Base-by-base conservation (phyloP, 2,797 vertebrate species). In the Pseudochromis fuscus region DNA sequence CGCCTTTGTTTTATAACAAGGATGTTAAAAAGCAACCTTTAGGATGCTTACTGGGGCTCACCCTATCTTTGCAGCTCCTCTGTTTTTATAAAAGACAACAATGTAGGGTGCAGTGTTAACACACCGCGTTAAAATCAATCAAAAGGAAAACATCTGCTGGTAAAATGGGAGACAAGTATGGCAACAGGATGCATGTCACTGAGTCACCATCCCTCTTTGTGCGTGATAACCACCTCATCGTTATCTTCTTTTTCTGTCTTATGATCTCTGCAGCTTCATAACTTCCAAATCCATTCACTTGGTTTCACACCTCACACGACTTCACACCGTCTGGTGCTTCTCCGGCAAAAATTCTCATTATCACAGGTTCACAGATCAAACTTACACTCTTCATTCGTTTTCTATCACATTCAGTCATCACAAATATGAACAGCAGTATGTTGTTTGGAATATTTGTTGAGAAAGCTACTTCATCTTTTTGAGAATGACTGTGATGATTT, bases 1-100 rank as follows among this genome's bases (percentile, higher is more conserved):
- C 75, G 66, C 57, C 61, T 87, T 86, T 91, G 86, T 90, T 87
- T 86, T 83, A 74, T 53, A 86, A 85, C 78, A 86, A 86, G 72
- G 79, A 58, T 67, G 78, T 61, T 79, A 52, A 74, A 79, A 82
- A n/a, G n/a, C 62, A 72, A 84, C 80, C 80, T 84, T 72, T 68
- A 69, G 86, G 72, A 59, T 74, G 56, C 49, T 65, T 13, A 19
- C 18, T 78, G 69, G 50, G 57, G 28, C 28, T 68, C 49, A 11
- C 12, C 40, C 3, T 81, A 79, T 90, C 87, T 88, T 45, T 60
- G 28, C 46, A 64, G 69, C 53, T 67, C 46, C 63, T 40, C 49
- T 83, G 69, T 76, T 64, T n/a, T 30, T 53, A 71, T 81, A 64
- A 85, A 79, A 78, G 58, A 79, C 67, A 78, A 81, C 75, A 86